These are phyloP conservation scores for Cremastobaeus sp. DNA, from an alignment of 2,888 invertebrate genomes.

Conservation along the genomic window DNA sequence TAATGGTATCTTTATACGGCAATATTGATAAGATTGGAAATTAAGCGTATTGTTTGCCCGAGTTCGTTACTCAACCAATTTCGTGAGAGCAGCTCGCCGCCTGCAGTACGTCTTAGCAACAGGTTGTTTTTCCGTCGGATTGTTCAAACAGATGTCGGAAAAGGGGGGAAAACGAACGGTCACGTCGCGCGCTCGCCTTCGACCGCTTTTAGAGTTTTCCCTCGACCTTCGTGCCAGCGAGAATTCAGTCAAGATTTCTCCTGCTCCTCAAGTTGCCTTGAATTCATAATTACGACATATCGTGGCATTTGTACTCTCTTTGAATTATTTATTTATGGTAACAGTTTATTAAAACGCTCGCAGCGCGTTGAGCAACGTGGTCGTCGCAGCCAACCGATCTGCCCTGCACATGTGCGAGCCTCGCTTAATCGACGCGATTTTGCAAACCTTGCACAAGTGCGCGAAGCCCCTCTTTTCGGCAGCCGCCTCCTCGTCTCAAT, in stretches of 20 bases:
- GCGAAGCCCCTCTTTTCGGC: too few species aligned
- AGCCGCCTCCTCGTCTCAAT: too few species aligned
- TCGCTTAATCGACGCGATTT: too few species aligned
- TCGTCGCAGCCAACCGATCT: too few species aligned
- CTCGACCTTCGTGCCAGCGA: constrained; percentile 55
- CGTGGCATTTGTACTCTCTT: too few species aligned
- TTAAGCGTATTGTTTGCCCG: constrained; percentile 5
- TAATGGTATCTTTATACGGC: constrained; percentile 6
- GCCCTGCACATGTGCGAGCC: too few species aligned
- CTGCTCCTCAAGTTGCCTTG: constrained; percentile 21
- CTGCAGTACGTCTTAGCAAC: constrained; percentile 29
- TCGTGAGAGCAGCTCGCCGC: too few species aligned
- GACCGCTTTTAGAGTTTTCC: constrained; percentile 52
- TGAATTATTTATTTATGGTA: constrained; percentile 26
- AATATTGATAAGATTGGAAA: constrained; percentile 31
- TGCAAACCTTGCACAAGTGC: too few species aligned
- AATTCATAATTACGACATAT: constrained; percentile 7
- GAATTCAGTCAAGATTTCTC: constrained; percentile 54
- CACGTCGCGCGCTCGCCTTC: constrained; percentile 57
- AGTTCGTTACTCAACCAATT: too few species aligned
- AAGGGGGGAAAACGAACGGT: constrained; percentile 40
- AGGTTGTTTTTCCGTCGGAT: constrained; percentile 38
- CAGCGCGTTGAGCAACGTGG: too few species aligned
- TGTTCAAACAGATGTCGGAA: constrained; percentile 20
- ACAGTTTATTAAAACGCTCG: too few species aligned